Evolutionary conservation across 2,113 vertebrate species (phyloP).

Genomic region (Pungitius pungitius): DNA sequence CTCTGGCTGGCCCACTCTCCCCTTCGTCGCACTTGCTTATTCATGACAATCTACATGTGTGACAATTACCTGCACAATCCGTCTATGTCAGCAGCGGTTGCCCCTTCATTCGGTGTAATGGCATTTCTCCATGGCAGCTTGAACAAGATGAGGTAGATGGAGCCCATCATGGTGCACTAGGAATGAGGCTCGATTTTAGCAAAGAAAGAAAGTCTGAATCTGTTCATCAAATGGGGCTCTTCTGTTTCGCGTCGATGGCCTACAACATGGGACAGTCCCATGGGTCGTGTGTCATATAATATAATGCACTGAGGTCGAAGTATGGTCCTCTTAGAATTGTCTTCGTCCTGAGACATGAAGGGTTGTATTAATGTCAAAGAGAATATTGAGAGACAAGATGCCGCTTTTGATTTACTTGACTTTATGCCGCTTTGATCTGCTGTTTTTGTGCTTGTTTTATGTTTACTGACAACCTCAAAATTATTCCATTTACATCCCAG

Average conservation of each 20-base stretch:
- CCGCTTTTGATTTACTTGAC: conserved; percentile 35
- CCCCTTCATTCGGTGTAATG: conserved; percentile 65
- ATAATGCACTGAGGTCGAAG: conserved; percentile 30
- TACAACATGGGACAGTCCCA: conserved; percentile 47
- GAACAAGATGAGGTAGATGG: conserved; percentile 66
- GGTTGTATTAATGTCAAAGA: conserved; percentile 22
- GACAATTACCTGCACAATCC: conserved; percentile 78
- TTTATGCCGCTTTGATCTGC: conserved; percentile 36
- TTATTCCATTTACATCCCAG: conserved; percentile 23
- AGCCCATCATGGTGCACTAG: conserved; percentile 51
- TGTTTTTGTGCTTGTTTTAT: conserved; percentile 20
- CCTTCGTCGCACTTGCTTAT: conserved; percentile 70
- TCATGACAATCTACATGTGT: conserved; percentile 81
- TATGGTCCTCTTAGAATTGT: conserved; percentile 41
- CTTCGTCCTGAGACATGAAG: conserved; percentile 33
- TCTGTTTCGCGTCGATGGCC: conserved; percentile 40
- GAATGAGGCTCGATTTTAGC: conserved; percentile 69
- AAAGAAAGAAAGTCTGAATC: conserved; percentile 50
- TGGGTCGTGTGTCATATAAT: conserved; percentile 42
- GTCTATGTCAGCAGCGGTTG: conserved; percentile 66
- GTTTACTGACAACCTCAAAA: conserved; percentile 26
- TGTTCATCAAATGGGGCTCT: conserved; percentile 52
- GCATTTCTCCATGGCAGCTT: conserved; percentile 64
- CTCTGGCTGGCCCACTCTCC: conserved; percentile 64
- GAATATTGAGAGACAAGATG: conserved; percentile 23